These are phyloP conservation scores for Premnoplex brunnescens DNA, from an alignment of 2,797 vertebrate species.

Conservation along the genomic window DNA sequence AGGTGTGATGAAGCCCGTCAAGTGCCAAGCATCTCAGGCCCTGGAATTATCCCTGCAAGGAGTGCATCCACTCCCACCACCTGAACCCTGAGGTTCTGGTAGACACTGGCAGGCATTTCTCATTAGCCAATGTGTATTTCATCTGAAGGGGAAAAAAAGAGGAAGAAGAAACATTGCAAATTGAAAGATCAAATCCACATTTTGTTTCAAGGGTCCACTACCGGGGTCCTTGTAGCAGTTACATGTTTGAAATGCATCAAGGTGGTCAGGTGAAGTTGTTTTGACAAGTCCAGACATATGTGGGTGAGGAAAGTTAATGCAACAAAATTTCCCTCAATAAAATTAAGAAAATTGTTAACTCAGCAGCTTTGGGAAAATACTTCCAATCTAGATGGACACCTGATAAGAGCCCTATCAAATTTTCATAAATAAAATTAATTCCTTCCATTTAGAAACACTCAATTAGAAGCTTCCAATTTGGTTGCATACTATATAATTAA, in stretches of 20 bases:
- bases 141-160: neutral
- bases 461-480: slow-evolving; percentile 56
- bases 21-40: neutral
- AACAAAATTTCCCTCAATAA: slow-evolving; percentile 25
- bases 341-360: slow-evolving; percentile 55
- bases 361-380: neutral
- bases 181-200: neutral
- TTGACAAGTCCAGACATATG: neutral
- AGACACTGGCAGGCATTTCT: fast-evolving
- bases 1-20: fast-evolving
- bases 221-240: fast-evolving
- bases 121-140: neutral
- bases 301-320: slow-evolving; percentile 23
- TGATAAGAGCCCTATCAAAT: slow-evolving; percentile 55
- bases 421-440: slow-evolving; percentile 63
- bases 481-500: slow-evolving; percentile 1
- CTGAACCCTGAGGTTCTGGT: neutral
- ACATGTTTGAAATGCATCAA: neutral
- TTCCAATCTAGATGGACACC: slow-evolving; percentile 38
- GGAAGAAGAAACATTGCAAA: neutral
- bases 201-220: neutral
- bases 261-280: neutral
- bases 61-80: fast-evolving
- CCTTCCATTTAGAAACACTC: slow-evolving; percentile 41
- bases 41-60: neutral